These are phyloP conservation scores for Sesia apiformis DNA, from an alignment of 2,888 invertebrate genomes.

Conservation along the genomic window DNA sequence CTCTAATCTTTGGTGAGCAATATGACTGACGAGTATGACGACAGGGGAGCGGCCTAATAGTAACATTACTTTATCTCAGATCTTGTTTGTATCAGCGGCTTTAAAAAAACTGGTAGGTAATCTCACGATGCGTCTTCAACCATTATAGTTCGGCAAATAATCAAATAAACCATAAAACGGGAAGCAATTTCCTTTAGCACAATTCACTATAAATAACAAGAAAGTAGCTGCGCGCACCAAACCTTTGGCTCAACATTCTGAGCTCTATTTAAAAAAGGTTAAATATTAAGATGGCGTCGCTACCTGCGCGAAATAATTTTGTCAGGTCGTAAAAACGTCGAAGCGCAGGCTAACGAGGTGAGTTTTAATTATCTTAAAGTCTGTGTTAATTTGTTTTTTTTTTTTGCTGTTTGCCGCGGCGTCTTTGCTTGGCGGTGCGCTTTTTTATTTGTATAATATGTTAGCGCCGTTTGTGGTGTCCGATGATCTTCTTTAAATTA, in stretches of 20 bases:
- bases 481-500: constrained; percentile 50
- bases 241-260: constrained; percentile 1
- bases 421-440: constrained; percentile 46
- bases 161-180: constrained; percentile 64
- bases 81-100: too few species aligned
- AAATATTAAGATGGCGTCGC: neutral
- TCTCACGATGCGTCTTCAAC: neutral
- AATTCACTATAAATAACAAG: constrained; percentile 22
- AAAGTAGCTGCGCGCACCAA: neutral
- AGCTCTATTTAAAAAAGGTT: too few species aligned
- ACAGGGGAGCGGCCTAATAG: too few species aligned
- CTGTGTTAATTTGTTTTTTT: constrained; percentile 66
- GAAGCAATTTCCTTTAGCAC: constrained; percentile 47
- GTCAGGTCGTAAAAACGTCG: constrained; percentile 40
- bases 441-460: constrained; percentile 59
- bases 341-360: constrained; percentile 56
- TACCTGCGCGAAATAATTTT: constrained; percentile 5
- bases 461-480: constrained; percentile 50
- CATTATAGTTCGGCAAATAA: constrained; percentile 19
- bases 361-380: constrained; percentile 66
- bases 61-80: too few species aligned
- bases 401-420: constrained; percentile 28
- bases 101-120: too few species aligned
- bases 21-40: too few species aligned
- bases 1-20: too few species aligned